Conservation (phyloP, 2,797 vertebrate species). For the Passerculus sandwichensis region DNA sequence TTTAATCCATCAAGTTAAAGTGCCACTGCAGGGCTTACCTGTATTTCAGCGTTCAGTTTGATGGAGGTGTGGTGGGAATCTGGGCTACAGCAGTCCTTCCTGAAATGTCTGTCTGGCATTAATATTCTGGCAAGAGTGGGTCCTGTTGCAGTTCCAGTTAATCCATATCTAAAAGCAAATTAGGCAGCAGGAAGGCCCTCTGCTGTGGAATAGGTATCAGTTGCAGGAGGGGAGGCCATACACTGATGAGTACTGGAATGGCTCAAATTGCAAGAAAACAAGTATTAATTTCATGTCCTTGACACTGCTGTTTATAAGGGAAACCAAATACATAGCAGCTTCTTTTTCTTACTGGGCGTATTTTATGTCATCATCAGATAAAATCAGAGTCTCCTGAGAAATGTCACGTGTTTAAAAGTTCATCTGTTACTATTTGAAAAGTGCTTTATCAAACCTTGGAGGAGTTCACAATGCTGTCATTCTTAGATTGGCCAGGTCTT, state of each 20-base stretch:
- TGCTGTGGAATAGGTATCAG: not conserved
- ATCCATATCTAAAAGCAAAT: not conserved
- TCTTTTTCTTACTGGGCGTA: not conserved
- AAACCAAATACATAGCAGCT: not conserved
- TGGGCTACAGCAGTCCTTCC: not conserved
- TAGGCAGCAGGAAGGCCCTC: not conserved
- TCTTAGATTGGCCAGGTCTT: not conserved
- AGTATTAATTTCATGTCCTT: not conserved
- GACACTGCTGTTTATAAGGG: not conserved
- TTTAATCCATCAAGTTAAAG: not conserved
- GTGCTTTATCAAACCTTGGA: not conserved
- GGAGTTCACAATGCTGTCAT: not conserved
- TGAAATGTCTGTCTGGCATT: not conserved
- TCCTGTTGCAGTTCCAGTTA: not conserved
- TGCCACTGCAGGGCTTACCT: conserved; percentile 35
- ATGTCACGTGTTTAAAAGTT: not conserved
- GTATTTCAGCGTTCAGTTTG: not conserved
- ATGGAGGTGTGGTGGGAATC: conserved; percentile 32
- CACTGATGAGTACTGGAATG: not conserved
- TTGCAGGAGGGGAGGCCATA: not conserved
- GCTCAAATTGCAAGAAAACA: not conserved
- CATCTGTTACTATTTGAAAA: not conserved
- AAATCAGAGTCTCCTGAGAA: not conserved
- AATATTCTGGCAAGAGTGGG: not conserved
- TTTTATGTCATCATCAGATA: not conserved